phyloP scores from a whole-genome alignment of 2,888 invertebrate species.

The Aspidiotus rigidus region DNA sequence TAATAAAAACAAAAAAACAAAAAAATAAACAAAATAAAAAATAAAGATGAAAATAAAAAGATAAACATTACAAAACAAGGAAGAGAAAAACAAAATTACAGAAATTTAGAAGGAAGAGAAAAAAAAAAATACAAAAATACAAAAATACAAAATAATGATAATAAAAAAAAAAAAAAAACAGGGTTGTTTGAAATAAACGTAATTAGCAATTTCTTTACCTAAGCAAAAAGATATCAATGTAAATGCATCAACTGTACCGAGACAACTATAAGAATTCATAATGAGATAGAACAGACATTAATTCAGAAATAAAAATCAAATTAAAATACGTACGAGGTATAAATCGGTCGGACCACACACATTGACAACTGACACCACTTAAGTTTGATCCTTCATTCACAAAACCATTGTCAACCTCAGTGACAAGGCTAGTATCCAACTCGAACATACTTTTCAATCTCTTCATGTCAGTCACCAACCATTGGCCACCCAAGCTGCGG shows the following conservation, averaged over 20 bases:
- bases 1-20: no score
- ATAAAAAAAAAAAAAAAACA: no score
- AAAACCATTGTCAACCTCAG: constrained; percentile 63
- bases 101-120: no score
- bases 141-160: no score
- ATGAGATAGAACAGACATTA: not conserved
- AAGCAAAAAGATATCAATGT: not conserved
- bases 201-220: constrained; percentile 27
- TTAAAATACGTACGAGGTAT: constrained; percentile 24
- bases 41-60: no score
- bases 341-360: constrained; percentile 55
- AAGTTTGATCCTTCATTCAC: constrained; percentile 72
- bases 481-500: constrained; percentile 68
- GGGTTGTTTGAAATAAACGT: constrained; percentile 13
- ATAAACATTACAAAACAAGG: no score
- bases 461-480: constrained; percentile 76
- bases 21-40: no score
- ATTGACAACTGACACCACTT: constrained; percentile 70
- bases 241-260: not conserved
- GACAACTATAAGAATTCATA: not conserved
- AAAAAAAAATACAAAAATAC: no score
- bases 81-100: no score
- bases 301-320: no score
- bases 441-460: constrained; percentile 69
- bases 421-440: constrained; percentile 59